Percentiles rank a stretch among this genome's conserved stretches.
phyloP scores from a whole-genome alignment of 2,888 invertebrate species.

The Sinodicranocentrus sp. region DNA sequence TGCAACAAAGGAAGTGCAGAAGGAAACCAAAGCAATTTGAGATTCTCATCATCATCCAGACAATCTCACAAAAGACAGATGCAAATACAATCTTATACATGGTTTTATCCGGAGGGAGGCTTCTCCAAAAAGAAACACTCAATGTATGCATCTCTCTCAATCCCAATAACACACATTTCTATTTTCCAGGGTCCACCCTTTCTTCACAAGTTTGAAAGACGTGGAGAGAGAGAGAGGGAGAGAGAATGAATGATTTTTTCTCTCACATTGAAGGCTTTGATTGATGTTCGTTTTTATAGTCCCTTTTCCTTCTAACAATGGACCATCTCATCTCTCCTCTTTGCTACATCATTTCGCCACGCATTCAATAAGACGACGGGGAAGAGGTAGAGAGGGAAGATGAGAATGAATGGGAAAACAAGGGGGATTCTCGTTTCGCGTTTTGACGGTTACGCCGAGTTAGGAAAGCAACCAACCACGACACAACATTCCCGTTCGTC shows the following conservation, averaged over 20 bases:
- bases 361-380: slow-evolving; percentile 35
- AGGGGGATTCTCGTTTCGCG: slow-evolving; percentile 37
- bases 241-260: slow-evolving; percentile 30
- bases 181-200: slow-evolving; percentile 56
- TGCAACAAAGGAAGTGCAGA: neutral
- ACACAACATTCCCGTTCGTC: slow-evolving; percentile 55
- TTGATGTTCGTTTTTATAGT: slow-evolving; percentile 53
- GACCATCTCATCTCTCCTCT: slow-evolving; percentile 25
- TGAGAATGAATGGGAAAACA: neutral
- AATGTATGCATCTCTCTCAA: too few relatives aligned
- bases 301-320: slow-evolving; percentile 45
- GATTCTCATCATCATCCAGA: too few relatives aligned
- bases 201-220: slow-evolving; percentile 38
- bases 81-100: too few relatives aligned
- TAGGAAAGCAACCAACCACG: slow-evolving; percentile 57
- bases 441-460: slow-evolving; percentile 64
- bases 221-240: neutral
- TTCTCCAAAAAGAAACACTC: too few relatives aligned
- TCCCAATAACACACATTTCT: too few relatives aligned
- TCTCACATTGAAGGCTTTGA: slow-evolving; percentile 47
- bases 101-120: too few relatives aligned
- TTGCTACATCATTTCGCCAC: slow-evolving; percentile 25
- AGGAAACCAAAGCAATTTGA: too few relatives aligned
- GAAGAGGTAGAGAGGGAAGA: neutral
- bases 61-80: too few relatives aligned